phyloP scores from a whole-genome alignment of 2,113 vertebrate species.

The Nibea coibor region DNA sequence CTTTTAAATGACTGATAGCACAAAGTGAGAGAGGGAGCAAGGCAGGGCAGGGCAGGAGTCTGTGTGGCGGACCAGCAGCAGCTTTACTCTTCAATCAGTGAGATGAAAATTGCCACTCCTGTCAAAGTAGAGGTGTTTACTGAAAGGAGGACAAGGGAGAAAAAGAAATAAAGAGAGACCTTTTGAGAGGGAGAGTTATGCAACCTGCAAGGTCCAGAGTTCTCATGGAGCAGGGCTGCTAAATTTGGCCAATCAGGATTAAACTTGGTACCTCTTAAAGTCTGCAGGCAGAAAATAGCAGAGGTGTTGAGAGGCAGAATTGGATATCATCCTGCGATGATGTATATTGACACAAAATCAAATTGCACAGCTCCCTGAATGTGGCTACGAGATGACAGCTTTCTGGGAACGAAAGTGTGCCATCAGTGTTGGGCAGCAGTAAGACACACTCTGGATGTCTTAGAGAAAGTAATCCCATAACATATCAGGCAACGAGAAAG shows the following conservation, averaged over 20 bases:
- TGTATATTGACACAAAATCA: conserved; percentile 46
- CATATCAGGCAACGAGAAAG: conserved; percentile 14
- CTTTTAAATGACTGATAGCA: conserved; percentile 80
- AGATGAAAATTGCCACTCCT: conserved; percentile 83
- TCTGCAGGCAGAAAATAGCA: conserved; percentile 39
- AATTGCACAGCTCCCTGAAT: conserved; percentile 50
- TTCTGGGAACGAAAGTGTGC: conserved; percentile 34
- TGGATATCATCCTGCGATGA: conserved; percentile 40
- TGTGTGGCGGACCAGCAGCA: conserved; percentile 81
- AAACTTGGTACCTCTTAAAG: conserved; percentile 28
- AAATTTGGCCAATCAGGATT: conserved; percentile 41
- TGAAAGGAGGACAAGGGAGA: conserved; percentile 74
- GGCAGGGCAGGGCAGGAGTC: conserved; percentile 82
- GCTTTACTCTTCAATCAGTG: conserved; percentile 84
- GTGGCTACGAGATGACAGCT: conserved; percentile 30
- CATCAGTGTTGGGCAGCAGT: conserved; percentile 22
- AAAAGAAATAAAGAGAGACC: conserved; percentile 63
- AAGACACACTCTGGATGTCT: conserved; percentile 18
- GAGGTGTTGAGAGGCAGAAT: conserved; percentile 34
- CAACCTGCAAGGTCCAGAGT: conserved; percentile 62
- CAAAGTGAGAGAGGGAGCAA: conserved; percentile 79
- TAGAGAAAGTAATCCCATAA: conserved; percentile 15
- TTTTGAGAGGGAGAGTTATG: conserved; percentile 77
- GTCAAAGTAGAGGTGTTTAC: conserved; percentile 84
- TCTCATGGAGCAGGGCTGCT: conserved; percentile 47